phyloP scores from a whole-genome alignment of 2,113 vertebrate genomes.

The Parotia lawesii region DNA sequence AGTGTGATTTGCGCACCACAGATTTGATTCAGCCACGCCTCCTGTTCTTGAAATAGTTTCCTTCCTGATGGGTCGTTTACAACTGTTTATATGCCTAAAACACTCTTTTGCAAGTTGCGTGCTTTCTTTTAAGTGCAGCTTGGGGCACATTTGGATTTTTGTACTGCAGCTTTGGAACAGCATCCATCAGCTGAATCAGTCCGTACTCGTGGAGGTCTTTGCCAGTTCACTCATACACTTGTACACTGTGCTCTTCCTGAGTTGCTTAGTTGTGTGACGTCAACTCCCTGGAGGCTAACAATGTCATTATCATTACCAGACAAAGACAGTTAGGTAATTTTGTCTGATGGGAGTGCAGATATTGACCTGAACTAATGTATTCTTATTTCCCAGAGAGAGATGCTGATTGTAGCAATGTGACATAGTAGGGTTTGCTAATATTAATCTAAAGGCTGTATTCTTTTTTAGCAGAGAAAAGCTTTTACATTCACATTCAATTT shows the following conservation, averaged over 20 bases:
- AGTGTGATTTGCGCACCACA: background rate
- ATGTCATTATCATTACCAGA: constrained; percentile 57
- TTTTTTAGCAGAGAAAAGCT: constrained; percentile 36
- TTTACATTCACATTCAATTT: constrained; percentile 42
- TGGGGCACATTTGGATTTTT: background rate
- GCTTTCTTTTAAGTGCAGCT: background rate
- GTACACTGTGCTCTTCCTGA: background rate
- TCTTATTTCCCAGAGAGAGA: constrained; percentile 57
- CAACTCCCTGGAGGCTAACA: constrained; percentile 43
- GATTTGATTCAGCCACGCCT: background rate
- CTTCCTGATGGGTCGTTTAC: background rate
- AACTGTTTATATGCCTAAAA: background rate
- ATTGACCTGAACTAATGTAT: constrained; percentile 62
- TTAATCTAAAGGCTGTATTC: constrained; percentile 14
- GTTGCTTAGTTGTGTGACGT: constrained; percentile 20
- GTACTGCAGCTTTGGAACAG: background rate
- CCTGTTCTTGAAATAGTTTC: background rate
- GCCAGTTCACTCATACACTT: background rate
- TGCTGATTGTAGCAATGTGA: constrained; percentile 40
- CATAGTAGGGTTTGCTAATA: constrained; percentile 30
- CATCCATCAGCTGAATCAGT: background rate
- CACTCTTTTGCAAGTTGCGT: background rate
- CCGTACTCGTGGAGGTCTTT: background rate
- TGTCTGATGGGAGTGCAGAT: constrained; percentile 57
- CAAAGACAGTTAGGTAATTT: constrained; percentile 59